Base-by-base conservation (phyloP, 1,140 invertebrate genomes). In the Drosophila nigromelanica region DNA sequence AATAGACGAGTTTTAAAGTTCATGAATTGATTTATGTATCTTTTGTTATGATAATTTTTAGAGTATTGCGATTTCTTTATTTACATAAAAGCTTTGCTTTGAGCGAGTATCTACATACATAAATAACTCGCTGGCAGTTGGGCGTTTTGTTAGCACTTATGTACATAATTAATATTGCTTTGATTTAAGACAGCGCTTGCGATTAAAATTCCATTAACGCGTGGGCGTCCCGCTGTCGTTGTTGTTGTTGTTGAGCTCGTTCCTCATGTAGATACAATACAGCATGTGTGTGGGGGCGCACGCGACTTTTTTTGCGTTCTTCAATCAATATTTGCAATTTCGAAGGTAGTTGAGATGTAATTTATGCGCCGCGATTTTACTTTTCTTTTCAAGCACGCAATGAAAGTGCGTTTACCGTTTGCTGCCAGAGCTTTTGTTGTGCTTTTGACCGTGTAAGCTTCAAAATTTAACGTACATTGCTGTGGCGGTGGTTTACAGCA, bases 281-380 rank as follows among this genome's bases (percentile, higher is more conserved):
- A 50, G 8, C 40, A 33, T 35, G n/a, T 56, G 27, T 48, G n/a
- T 56, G 27, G 40, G 66, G 64, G 58, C 56, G 58, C 48, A 51
- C 48, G 55, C 48, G 63, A 73, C 48, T 66, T 66, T 55, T 51
- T 39, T 74, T 42, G 64, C 48, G 51, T 43, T 69, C 62, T 73
- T 35, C 52, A 70, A 74, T 70, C 67, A 70, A 74, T 74, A 68
- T 55, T 73, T n/a, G 62, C 33, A 40, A 61, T 61, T 60, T 60
- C 42, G 48, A 21, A 51, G 37, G 35, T 56, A 37, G 37, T 54
- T 37, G 37, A 51, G 37, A 48, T 50, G 21, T 18, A 48, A 56
- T 55, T 47, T 48, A 62, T 27, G 10, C 43, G 35, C 10, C 45
- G 24, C 30, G 12, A 24, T n/a, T 51, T 42, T 24, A 61, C 15